Evolutionary conservation across 1,140 invertebrate species (phyloP), one percentile per base, ranked within the genome.

Genomic region (Gryllus bimaculatus): DNA sequence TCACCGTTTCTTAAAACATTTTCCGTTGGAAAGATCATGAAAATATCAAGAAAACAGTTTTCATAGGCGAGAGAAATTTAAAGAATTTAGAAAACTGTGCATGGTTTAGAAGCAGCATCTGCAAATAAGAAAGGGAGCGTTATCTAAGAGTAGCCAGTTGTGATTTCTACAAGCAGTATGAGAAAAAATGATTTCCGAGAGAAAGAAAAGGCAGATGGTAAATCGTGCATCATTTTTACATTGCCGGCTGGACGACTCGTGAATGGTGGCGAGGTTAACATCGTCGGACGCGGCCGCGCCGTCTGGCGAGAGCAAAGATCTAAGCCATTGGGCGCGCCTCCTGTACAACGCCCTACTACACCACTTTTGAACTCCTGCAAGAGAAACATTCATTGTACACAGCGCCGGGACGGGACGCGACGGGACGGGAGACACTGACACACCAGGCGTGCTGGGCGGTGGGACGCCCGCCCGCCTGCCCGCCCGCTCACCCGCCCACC

Each of bases 171-270:
- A 66, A 66, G 54, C 54, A 66, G 54, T 13, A 66, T 10, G 54
- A 66, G 18, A 66, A 18, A 13, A 18, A 13, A 66, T 18, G 54
- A 66, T 66, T 66, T 66, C 54, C 54, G 54, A 66, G 54, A 66
- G 18, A 66, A 66, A 66, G 18, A 66, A 66, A 66, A 66, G 54
- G 54, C 54, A 66, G 54, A 66, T 66, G 54, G 26, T 66, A 66
- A 66, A 66, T 66, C 54, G 54, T 66, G 54, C 54, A 66, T 66
- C 54, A 66, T 66, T 66, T 66, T 66, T 66, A 66, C 54, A 66
- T 66, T 66, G 54, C 54, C 54, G 54, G 10, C 54, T 66, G 54
- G 54, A 66, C 54, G 54, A 66, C 54, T 66, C 54, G 54, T 66
- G 54, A 66, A 66, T 10, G 10, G 54, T 66, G 54, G 54, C 54